Conservation (phyloP, 1,140 invertebrate species). For the Cotesia vestalis region DNA sequence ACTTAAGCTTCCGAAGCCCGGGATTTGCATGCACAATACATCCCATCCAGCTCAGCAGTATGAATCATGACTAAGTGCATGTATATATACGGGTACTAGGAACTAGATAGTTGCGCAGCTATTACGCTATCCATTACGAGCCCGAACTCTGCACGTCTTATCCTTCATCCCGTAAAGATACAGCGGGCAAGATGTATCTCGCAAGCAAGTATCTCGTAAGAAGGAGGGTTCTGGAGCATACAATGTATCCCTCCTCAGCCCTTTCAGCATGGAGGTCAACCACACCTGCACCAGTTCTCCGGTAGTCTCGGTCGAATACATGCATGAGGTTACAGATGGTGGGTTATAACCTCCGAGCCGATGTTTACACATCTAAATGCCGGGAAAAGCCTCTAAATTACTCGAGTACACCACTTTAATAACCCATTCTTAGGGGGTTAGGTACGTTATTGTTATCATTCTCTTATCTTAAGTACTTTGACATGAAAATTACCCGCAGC, state of each 20-base stretch:
- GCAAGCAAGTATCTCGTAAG: no score
- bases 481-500: no score
- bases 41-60: background rate
- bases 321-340: conserved; percentile 14
- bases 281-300: conserved; percentile 32
- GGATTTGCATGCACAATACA: no score
- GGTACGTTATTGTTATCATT: no score
- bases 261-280: conserved; percentile 32
- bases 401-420: no score
- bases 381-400: background rate
- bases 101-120: no score
- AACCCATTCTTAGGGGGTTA: no score
- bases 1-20: conserved; percentile 5
- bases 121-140: no score
- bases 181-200: conserved; percentile 1
- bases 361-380: conserved; percentile 13
- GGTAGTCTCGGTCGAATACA: conserved; percentile 25
- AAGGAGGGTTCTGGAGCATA: no score
- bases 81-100: no score
- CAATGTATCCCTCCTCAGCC: background rate
- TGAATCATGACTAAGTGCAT: conserved; percentile 24
- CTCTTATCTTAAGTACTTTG: no score
- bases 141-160: conserved; percentile 13
- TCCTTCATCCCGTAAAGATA: conserved; percentile 17
- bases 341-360: background rate